These are phyloP conservation scores for Apomyelois bistriatella DNA, from an alignment of 2,888 invertebrate species.

Conservation along the genomic window DNA sequence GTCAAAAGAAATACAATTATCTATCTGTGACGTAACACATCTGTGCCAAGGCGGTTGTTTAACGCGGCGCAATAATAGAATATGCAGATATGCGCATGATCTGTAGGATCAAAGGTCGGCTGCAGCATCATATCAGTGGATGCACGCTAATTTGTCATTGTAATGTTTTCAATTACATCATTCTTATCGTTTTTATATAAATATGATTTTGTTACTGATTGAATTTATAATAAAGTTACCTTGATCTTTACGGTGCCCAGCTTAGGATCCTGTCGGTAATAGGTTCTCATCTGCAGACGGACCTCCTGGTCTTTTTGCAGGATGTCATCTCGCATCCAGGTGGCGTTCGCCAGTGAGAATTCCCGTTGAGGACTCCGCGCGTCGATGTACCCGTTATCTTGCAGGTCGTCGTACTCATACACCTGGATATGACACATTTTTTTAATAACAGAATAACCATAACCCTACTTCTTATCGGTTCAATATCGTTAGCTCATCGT, in stretches of 20 bases:
- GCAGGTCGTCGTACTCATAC: slow-evolving; percentile 80
- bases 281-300: slow-evolving; percentile 42
- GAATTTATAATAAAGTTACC: slow-evolving; percentile 29
- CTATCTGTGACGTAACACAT: not conserved
- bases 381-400: slow-evolving; percentile 65
- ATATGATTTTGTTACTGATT: too few species aligned
- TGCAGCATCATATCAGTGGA: slow-evolving; percentile 10
- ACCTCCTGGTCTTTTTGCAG: slow-evolving; percentile 51
- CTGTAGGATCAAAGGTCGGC: not conserved
- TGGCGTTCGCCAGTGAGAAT: slow-evolving; percentile 32
- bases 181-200: too few species aligned
- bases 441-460: not conserved
- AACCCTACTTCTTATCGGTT: too few species aligned
- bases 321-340: slow-evolving; percentile 46
- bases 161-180: slow-evolving; percentile 6
- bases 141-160: slow-evolving; percentile 1
- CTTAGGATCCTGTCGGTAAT: slow-evolving; percentile 22
- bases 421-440: slow-evolving; percentile 51
- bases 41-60: slow-evolving; percentile 8
- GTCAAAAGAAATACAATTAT: not conserved
- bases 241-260: slow-evolving; percentile 41
- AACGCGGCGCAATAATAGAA: not conserved
- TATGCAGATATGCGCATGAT: not conserved
- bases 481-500: too few species aligned
- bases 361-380: slow-evolving; percentile 44